phyloP scores from a whole-genome alignment of 2,113 vertebrate species.

The Malurus elegans region DNA sequence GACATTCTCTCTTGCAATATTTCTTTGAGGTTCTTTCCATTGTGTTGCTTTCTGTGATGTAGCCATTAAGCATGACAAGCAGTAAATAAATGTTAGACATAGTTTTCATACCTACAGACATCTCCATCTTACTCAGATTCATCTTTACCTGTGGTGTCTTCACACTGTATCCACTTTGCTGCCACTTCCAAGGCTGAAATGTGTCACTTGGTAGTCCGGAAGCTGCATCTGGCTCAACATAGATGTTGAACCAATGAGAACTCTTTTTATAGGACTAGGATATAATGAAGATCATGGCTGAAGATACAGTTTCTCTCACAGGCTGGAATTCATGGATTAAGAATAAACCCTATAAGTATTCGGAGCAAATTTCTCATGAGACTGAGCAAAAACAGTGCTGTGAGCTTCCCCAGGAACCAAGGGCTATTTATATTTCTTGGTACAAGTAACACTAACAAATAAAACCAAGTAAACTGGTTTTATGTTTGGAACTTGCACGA shows the following conservation, averaged over 20 bases:
- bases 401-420: slow-evolving; percentile 16
- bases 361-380: not conserved
- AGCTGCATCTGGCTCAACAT: not conserved
- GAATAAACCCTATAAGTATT: not conserved
- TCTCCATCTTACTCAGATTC: not conserved
- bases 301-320: not conserved
- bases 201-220: not conserved
- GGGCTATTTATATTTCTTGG: slow-evolving; percentile 38
- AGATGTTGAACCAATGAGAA: not conserved
- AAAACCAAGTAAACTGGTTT: not conserved
- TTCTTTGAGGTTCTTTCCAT: not conserved
- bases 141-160: not conserved
- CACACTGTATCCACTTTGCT: fast-evolving
- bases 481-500: not conserved
- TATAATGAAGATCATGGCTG: not conserved
- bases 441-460: slow-evolving; percentile 5
- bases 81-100: not conserved
- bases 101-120: not conserved
- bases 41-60: not conserved
- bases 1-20: not conserved
- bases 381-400: not conserved
- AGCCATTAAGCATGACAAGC: not conserved
- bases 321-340: not conserved
- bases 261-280: not conserved
- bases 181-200: not conserved